phyloP scores from a whole-genome alignment of 23 tunicate species.

The Clavelina lepadiformis region DNA sequence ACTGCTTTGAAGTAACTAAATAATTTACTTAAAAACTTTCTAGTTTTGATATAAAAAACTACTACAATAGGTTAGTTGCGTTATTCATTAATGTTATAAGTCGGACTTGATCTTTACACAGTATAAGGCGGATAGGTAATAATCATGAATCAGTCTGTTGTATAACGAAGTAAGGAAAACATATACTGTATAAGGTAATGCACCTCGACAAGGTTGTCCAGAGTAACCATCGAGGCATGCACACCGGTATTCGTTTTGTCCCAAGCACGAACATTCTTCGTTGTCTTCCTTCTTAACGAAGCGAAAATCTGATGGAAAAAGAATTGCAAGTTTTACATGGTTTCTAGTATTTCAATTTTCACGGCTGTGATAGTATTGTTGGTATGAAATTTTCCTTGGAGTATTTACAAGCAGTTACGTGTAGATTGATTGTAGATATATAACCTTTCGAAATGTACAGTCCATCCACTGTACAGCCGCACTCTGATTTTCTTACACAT shows the following conservation, averaged over 20 bases:
- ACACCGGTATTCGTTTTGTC: conserved; percentile 27
- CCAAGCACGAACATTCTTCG: conserved; percentile 34
- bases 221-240: conserved; percentile 27
- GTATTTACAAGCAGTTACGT: no score
- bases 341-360: not conserved
- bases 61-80: no score
- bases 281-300: not conserved
- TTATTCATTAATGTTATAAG: no score
- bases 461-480: conserved; percentile 42
- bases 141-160: no score
- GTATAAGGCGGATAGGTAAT: not conserved
- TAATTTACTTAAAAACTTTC: no score
- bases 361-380: no score
- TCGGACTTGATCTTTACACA: no score
- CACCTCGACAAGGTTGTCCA: conserved; percentile 47
- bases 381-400: no score
- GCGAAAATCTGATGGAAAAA: not conserved
- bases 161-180: no score
- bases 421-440: not conserved
- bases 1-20: no score
- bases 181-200: no score
- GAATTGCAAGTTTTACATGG: not conserved
- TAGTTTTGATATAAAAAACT: no score
- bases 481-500: conserved; percentile 42
- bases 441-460: conserved; percentile 38